Evolutionary conservation across 2,113 vertebrate species (phyloP).

Genomic region (Ancistrus triradiatus): DNA sequence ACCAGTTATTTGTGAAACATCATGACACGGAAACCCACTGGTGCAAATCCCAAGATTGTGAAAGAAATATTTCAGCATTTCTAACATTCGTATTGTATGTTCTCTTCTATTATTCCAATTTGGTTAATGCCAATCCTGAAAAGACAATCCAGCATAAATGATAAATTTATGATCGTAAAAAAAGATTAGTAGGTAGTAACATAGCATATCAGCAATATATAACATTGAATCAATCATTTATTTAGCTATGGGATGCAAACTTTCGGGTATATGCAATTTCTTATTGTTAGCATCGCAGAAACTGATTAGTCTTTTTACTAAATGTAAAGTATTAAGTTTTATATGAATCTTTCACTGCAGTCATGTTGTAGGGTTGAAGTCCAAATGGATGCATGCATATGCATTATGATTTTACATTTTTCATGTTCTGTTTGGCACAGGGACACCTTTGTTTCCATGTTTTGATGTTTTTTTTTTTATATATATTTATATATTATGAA

Average conservation of each 20-base stretch:
- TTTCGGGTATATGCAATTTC: constrained; percentile 81
- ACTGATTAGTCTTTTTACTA: constrained; percentile 69
- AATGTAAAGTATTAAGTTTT: constrained; percentile 72
- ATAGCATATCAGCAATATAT: constrained; percentile 71
- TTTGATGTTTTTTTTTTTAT: constrained; percentile 82
- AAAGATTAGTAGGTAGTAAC: constrained; percentile 48
- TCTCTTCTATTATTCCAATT: constrained; percentile 42
- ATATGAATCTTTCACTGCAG: constrained; percentile 75
- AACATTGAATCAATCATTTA: constrained; percentile 58
- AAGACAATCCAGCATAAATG: constrained; percentile 69
- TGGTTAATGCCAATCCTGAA: constrained; percentile 42
- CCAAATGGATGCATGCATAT: constrained; percentile 48
- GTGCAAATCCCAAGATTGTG: constrained; percentile 76
- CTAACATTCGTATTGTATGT: constrained; percentile 38
- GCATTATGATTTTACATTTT: constrained; percentile 58
- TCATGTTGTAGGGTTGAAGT: constrained; percentile 62
- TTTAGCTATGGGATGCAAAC: constrained; percentile 69
- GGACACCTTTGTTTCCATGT: constrained; percentile 86
- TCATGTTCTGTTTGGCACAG: constrained; percentile 66
- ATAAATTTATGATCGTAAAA: constrained; percentile 50
- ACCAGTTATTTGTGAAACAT: constrained; percentile 78
- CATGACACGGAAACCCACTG: constrained; percentile 87
- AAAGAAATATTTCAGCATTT: constrained; percentile 45
- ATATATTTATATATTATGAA: constrained; percentile 43
- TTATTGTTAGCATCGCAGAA: constrained; percentile 65